A percentile compares a stretch with the other conserved stretches of the same genome.
Evolutionary conservation across 2,113 vertebrate genomes (phyloP).

Genomic region (Abramis brama): DNA sequence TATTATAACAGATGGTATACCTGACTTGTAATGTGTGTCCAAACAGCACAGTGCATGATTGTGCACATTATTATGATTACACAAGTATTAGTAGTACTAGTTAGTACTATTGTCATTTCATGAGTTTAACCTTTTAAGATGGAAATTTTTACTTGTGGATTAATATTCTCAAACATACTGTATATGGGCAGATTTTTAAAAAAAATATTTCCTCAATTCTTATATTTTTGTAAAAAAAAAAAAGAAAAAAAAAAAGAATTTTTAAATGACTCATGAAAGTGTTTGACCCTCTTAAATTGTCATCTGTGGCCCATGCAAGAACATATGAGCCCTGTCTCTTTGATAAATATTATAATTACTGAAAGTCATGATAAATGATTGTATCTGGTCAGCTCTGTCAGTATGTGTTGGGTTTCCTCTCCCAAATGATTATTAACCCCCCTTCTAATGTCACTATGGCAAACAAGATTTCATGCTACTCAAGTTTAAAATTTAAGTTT

Average conservation of each 20-base stretch:
- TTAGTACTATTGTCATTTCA: background rate
- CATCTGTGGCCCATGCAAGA: background rate
- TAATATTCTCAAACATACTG: background rate
- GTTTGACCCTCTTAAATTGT: background rate
- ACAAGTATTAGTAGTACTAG: no score
- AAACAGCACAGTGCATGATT: background rate
- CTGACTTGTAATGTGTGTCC: background rate
- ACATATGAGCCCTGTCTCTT: background rate
- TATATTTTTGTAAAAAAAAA: background rate
- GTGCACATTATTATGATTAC: background rate
- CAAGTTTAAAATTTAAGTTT: background rate
- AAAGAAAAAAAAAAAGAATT: background rate
- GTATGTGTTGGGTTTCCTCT: constrained; percentile 6
- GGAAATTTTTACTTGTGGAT: background rate
- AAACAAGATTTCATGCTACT: constrained; percentile 31
- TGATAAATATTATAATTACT: background rate
- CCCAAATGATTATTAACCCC: constrained; percentile 24
- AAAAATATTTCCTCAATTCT: background rate
- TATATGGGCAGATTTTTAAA: background rate
- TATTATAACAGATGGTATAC: constrained; percentile 3
- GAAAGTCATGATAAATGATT: background rate
- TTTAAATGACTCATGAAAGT: background rate
- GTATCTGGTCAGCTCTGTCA: constrained; percentile 18
- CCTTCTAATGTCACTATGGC: constrained; percentile 37
- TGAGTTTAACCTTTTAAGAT: background rate